Conservation (phyloP, 92 coral and sea anemone genomes). For the Actinostola sp. region DNA sequence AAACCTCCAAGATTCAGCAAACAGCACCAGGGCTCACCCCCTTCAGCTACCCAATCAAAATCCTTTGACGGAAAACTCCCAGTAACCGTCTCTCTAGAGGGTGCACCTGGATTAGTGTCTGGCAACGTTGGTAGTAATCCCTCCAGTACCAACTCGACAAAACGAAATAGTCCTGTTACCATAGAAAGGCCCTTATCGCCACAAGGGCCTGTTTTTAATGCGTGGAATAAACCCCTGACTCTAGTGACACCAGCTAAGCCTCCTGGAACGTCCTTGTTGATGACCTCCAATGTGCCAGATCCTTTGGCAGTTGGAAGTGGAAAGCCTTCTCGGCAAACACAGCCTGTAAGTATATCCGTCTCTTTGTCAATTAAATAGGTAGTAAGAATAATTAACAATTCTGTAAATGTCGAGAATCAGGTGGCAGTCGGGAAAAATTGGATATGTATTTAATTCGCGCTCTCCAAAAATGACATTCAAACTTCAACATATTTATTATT, state of each 20-base stretch:
- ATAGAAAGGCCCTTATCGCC: constrained; percentile 90
- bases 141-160: constrained; percentile 87
- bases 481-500: too few relatives aligned
- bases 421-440: too few relatives aligned
- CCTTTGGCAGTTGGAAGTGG: constrained; percentile 99
- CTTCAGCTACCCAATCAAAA: constrained; percentile 62
- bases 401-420: too few relatives aligned
- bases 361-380: too few relatives aligned
- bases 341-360: constrained; percentile 33
- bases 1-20: constrained; percentile 95
- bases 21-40: constrained; percentile 66
- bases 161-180: constrained; percentile 83
- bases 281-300: constrained; percentile 77
- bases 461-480: too few relatives aligned
- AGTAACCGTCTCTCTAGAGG: constrained; percentile 53
- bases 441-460: too few relatives aligned
- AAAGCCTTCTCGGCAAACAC: constrained; percentile 72
- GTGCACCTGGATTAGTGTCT: constrained; percentile 47
- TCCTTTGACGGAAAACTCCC: constrained; percentile 59
- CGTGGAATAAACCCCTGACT: constrained; percentile 93
- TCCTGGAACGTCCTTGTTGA: constrained; percentile 59
- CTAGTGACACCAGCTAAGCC: constrained; percentile 90
- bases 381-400: too few relatives aligned
- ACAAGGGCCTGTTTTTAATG: constrained; percentile 90
- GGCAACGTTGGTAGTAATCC: constrained; percentile 68